Base-by-base conservation (phyloP, 2,888 invertebrate genomes). In the Philonicus albiceps region DNA sequence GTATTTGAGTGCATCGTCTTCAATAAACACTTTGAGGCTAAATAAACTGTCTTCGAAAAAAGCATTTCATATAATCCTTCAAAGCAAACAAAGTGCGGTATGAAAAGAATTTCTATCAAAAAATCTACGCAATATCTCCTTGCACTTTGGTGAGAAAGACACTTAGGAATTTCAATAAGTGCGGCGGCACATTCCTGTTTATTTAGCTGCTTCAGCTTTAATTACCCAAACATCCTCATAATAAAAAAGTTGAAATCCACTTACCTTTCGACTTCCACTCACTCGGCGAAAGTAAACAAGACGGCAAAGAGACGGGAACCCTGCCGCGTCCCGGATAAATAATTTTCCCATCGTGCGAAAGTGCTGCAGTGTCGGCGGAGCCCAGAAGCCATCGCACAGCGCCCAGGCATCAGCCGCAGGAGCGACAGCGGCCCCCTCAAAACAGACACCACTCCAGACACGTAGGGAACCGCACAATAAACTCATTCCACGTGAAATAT, bases 381-480 rank as follows among this genome's bases (percentile, higher is more conserved):
- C 30, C n/a, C 30, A 37, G 34, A 75, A 75, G 75, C 8, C 75
- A 74, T 31, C 16, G 8, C 74, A 73, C 27, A 43, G 19, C 49
- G n/a, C 6, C 6, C 49, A 19, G 49, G 49, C 49, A 19, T 19
- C 49, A 49, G 49, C n/a, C 6, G 74, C 22, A 74, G 8, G 16
- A 40, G 31, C 37, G 37, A 11, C 72, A 73, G 40, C 27, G n/a
- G n/a, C 13, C 34, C 53, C 30, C 85, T 37, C 55, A 19, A 53
- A 76, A 76, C 55, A 75, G 85, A 75, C 85, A 86, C 55, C 55
- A 75, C 75, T 86, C 75, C 31, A 86, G 85, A 86, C 85, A 86
- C 85, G 85, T 86, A 49, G 53, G 85, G 55, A 85, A 85, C 85
- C 85, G 75, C 75, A 86, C 85, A 86, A 86, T 86, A 86, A 86